phyloP scores from a whole-genome alignment of 1,140 invertebrate genomes.

The Pseudomyrmex sp. region DNA sequence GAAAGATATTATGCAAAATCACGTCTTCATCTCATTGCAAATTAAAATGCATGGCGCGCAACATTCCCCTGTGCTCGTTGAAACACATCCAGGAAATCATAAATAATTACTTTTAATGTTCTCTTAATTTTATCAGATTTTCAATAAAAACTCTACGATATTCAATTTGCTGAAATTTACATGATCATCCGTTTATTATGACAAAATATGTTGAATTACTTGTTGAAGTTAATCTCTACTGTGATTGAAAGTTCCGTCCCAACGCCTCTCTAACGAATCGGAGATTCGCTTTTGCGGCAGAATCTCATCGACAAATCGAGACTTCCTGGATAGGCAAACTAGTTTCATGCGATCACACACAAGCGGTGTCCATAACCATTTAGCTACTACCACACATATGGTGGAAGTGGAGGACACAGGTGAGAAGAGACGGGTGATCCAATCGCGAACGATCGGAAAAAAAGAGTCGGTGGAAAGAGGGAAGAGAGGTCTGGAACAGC shows the following conservation, averaged over 20 bases:
- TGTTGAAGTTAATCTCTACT: conserved; percentile 33
- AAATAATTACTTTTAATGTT: not conserved
- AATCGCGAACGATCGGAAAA: conserved; percentile 29
- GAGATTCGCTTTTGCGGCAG: conserved; percentile 34
- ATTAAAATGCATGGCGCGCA: conserved; percentile 5
- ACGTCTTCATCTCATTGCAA: conserved; percentile 14
- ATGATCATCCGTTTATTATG: not conserved
- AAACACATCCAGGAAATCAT: conserved; percentile 36
- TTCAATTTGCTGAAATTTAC: too few relatives aligned
- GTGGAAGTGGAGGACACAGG: conserved; percentile 30
- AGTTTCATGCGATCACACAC: conserved; percentile 62
- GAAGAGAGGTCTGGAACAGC: conserved; percentile 83
- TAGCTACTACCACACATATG: conserved; percentile 9
- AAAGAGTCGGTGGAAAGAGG: conserved; percentile 57
- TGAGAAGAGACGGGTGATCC: conserved; percentile 49
- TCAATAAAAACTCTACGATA: not conserved
- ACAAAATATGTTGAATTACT: conserved; percentile 13
- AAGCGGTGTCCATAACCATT: conserved; percentile 57
- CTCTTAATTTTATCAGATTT: not conserved
- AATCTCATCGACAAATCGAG: conserved; percentile 44
- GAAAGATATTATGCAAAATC: conserved; percentile 51
- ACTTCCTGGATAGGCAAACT: conserved; percentile 61
- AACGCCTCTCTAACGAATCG: conserved; percentile 45
- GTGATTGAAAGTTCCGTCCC: conserved; percentile 17
- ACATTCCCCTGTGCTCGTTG: conserved; percentile 23